These are phyloP conservation scores for Ceratosolen solmsi DNA, from an alignment of 1,140 invertebrate species.

Conservation along the genomic window DNA sequence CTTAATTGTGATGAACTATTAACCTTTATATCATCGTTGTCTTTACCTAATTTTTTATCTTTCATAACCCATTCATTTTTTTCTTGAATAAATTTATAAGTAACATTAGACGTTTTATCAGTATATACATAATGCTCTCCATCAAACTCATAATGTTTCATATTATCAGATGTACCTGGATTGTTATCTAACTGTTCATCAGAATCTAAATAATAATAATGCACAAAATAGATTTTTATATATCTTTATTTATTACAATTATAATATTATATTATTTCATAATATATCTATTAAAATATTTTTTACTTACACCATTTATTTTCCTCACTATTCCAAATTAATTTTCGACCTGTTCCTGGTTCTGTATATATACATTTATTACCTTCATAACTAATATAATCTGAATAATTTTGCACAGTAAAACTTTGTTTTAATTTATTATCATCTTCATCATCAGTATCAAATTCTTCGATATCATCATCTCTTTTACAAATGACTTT, in stretches of 20 bases:
- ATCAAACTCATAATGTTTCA: conserved; percentile 73
- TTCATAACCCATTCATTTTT: conserved; percentile 79
- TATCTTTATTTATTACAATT: not conserved
- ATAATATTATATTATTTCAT: not conserved
- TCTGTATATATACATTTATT: conserved; percentile 84
- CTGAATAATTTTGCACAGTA: conserved; percentile 64
- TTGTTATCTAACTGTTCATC: conserved; percentile 42
- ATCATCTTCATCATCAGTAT: conserved; percentile 60
- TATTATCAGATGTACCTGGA: conserved; percentile 51
- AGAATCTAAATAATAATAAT: conserved; percentile 29
- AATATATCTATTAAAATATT: conserved; percentile 1
- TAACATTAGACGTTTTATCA: conserved; percentile 70
- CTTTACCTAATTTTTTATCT: conserved; percentile 54
- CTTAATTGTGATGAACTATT: conserved; percentile 66
- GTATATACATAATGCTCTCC: conserved; percentile 73
- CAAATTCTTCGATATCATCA: conserved; percentile 62
- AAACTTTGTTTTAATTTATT: conserved; percentile 17
- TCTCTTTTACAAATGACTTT: conserved; percentile 43
- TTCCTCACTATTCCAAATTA: conserved; percentile 78
- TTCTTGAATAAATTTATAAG: conserved; percentile 68
- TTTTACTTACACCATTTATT: conserved; percentile 75
- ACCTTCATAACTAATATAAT: conserved; percentile 79
- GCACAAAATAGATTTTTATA: not conserved
- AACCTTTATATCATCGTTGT: conserved; percentile 62
- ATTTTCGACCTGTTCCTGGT: conserved; percentile 78